phyloP scores from a whole-genome alignment of 2,797 vertebrate species.

The Streptopelia turtur region DNA sequence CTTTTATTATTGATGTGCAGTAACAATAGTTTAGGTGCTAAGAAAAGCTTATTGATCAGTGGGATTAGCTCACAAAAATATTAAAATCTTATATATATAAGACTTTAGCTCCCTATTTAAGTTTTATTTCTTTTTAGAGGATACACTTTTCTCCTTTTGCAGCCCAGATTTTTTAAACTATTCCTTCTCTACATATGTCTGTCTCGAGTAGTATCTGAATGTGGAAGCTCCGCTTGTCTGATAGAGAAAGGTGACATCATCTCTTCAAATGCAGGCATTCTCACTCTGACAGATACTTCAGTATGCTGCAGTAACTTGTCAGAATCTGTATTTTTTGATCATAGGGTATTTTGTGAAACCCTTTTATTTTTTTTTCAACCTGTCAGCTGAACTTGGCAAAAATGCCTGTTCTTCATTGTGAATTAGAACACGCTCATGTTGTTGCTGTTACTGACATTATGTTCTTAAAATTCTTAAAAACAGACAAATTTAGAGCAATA shows the following conservation, averaged over 20 bases:
- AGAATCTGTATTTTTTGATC: not conserved
- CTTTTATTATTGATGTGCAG: not conserved
- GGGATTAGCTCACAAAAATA: not conserved
- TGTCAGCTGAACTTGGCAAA: not conserved
- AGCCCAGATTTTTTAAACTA: not conserved
- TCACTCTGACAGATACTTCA: not conserved
- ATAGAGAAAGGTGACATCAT: not conserved
- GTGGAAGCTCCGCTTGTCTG: not conserved
- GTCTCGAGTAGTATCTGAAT: not conserved
- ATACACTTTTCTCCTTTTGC: not conserved
- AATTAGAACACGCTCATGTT: accelerated
- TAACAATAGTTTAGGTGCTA: not conserved
- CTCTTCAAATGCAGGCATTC: not conserved
- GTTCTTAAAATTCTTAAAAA: not conserved
- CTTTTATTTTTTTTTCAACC: not conserved
- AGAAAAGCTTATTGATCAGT: not conserved
- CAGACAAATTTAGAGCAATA: not conserved
- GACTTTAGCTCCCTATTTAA: not conserved
- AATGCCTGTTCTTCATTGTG: not conserved
- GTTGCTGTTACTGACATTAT: not conserved
- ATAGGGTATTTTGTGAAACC: not conserved
- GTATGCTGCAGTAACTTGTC: not conserved
- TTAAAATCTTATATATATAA: not conserved
- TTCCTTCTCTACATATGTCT: not conserved
- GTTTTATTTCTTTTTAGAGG: not conserved